Percentiles rank a stretch among this genome's conserved stretches.
Evolutionary conservation across 2,888 invertebrate species (phyloP).

Genomic region (Aphodius granarius): DNA sequence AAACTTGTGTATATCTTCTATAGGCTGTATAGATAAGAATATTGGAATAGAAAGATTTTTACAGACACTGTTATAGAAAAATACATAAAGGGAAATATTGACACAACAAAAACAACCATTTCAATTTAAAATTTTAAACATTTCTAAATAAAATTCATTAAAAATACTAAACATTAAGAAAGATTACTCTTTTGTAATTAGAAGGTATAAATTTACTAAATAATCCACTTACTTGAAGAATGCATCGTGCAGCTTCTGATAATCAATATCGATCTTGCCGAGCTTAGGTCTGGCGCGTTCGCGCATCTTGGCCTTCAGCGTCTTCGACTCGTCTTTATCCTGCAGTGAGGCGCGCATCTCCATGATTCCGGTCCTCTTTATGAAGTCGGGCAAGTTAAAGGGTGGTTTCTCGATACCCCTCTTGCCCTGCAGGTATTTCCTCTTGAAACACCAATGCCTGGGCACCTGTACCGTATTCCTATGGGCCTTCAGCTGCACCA

Average conservation of each 20-base stretch:
- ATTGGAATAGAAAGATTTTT: no score
- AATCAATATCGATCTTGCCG: conserved; percentile 99
- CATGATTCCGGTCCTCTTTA: conserved; percentile 99
- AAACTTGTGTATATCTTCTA: no score
- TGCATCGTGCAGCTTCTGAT: conserved; percentile 98
- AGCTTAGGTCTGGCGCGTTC: conserved; percentile 96
- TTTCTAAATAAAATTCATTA: neutral
- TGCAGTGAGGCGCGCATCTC: conserved; percentile 98
- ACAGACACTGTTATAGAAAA: no score
- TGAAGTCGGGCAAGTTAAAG: conserved; percentile 97
- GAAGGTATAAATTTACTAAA: no score
- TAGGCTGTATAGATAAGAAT: no score
- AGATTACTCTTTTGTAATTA: neutral
- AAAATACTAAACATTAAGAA: neutral
- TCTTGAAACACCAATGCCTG: conserved; percentile 97
- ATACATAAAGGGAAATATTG: no score
- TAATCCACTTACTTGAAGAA: conserved; percentile 82
- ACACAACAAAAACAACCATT: no score
- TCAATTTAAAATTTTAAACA: no score
- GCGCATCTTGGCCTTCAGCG: conserved; percentile 95
- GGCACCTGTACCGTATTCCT: conserved; percentile 98
- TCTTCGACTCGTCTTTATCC: conserved; percentile 95
- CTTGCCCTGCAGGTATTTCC: conserved; percentile 84
- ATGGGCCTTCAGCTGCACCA: conserved; percentile 96
- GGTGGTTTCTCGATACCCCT: conserved; percentile 99